Evolutionary conservation across 1,140 invertebrate genomes (phyloP).

Genomic region (Temnothorax longispinosus): DNA sequence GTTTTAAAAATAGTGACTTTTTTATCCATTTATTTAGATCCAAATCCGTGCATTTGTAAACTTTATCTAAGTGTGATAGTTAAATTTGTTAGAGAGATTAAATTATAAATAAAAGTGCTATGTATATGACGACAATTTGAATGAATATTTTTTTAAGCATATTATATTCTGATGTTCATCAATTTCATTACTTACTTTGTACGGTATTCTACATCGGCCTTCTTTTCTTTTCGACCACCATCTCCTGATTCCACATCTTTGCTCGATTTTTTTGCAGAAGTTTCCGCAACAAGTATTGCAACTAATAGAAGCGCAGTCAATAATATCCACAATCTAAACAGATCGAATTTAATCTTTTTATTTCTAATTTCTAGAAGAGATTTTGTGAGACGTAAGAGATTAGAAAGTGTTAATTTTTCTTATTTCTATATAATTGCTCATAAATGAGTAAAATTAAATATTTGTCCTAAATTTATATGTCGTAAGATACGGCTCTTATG

Average conservation of each 20-base stretch:
- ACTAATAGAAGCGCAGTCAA: conserved; percentile 51
- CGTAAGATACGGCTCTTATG: too few species aligned
- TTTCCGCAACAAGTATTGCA: conserved; percentile 52
- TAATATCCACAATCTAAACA: conserved; percentile 64
- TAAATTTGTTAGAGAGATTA: background rate
- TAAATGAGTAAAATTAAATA: background rate
- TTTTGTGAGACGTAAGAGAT: background rate
- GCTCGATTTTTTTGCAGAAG: conserved; percentile 52
- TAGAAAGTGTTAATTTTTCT: background rate
- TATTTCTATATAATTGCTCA: background rate
- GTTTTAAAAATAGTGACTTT: background rate
- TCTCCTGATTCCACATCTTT: conserved; percentile 47
- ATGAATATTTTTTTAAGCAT: background rate
- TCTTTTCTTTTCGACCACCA: background rate
- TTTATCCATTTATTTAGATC: background rate
- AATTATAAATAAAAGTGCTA: background rate
- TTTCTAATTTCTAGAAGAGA: background rate
- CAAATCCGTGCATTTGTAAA: background rate
- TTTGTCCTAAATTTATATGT: too few species aligned
- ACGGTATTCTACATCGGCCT: conserved; percentile 21
- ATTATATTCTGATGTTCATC: background rate
- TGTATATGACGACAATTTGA: background rate
- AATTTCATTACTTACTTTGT: conserved; percentile 60
- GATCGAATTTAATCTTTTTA: conserved; percentile 17
- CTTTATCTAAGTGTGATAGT: background rate